These are phyloP conservation scores for Empidonax traillii DNA, from an alignment of 2,113 vertebrate species.

Conservation along the genomic window DNA sequence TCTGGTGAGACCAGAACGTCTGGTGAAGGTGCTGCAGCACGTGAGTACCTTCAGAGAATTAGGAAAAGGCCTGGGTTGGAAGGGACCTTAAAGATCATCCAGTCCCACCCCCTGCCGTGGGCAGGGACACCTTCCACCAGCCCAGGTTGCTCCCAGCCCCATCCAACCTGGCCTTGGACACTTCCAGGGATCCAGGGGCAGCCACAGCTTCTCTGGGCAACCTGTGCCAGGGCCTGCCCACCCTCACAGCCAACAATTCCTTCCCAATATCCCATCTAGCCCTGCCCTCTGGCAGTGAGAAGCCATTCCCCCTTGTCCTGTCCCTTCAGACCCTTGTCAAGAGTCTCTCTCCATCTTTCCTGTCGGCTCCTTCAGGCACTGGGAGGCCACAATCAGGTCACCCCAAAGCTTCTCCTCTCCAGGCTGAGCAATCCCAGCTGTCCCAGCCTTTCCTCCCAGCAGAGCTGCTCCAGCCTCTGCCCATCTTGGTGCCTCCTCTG, in stretches of 20 bases:
- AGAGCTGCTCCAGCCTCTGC: not conserved
- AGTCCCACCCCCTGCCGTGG: not conserved
- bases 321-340: fast-evolving
- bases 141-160: not conserved
- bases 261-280: fast-evolving
- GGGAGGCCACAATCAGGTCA: not conserved
- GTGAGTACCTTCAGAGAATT: not conserved
- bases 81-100: fast-evolving
- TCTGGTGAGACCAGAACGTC: no score
- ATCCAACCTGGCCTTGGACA: not conserved
- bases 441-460: not conserved
- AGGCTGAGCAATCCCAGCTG: not conserved
- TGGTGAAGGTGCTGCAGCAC: not conserved
- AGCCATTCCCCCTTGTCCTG: not conserved
- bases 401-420: not conserved
- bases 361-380: not conserved
- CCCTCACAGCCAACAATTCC: not conserved
- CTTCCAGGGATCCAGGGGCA: not conserved
- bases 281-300: not conserved
- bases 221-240: not conserved
- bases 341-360: not conserved
- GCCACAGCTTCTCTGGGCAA: not conserved
- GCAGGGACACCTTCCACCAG: not conserved
- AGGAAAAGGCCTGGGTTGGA: not conserved
- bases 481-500: not conserved